A percentile compares a stretch with the other conserved stretches of the same genome.
Evolutionary conservation across 2,113 vertebrate species (phyloP).

Genomic region (Pteronura brasiliensis): DNA sequence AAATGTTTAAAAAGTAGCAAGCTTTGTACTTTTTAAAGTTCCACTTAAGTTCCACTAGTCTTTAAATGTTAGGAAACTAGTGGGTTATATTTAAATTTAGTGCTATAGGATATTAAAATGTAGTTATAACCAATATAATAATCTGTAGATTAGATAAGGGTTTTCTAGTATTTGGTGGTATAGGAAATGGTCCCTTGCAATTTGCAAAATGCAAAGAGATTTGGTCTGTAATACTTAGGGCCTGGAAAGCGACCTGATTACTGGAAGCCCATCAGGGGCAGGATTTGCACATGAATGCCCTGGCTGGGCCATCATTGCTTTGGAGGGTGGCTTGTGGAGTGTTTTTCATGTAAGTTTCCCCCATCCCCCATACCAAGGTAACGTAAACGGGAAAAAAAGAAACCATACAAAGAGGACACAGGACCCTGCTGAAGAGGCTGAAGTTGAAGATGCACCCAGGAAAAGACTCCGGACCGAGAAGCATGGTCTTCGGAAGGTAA

Average conservation of each 20-base stretch:
- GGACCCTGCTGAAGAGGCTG: slow-evolving; percentile 80
- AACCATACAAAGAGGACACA: slow-evolving; percentile 83
- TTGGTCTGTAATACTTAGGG: background rate
- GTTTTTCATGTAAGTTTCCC: slow-evolving; percentile 80
- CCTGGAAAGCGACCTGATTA: background rate
- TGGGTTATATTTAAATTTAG: background rate
- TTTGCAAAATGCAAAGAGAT: background rate
- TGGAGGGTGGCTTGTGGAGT: slow-evolving; percentile 67
- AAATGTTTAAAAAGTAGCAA: background rate
- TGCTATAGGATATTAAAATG: background rate
- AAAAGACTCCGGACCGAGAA: slow-evolving; percentile 85
- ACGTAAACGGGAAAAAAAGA: slow-evolving; percentile 85
- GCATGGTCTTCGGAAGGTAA: slow-evolving; percentile 86
- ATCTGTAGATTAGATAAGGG: background rate
- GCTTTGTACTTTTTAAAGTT: background rate
- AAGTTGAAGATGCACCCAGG: slow-evolving; percentile 81
- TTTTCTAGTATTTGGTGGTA: background rate
- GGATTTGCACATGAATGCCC: background rate
- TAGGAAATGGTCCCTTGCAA: background rate
- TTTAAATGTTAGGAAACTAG: background rate
- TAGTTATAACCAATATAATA: background rate
- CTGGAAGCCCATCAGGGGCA: background rate
- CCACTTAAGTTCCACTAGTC: background rate
- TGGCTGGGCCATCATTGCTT: slow-evolving; percentile 63
- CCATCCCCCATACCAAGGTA: slow-evolving; percentile 80